Evolutionary conservation across 2,888 invertebrate genomes (phyloP).

Genomic region (Pantelozetes paolii): DNA sequence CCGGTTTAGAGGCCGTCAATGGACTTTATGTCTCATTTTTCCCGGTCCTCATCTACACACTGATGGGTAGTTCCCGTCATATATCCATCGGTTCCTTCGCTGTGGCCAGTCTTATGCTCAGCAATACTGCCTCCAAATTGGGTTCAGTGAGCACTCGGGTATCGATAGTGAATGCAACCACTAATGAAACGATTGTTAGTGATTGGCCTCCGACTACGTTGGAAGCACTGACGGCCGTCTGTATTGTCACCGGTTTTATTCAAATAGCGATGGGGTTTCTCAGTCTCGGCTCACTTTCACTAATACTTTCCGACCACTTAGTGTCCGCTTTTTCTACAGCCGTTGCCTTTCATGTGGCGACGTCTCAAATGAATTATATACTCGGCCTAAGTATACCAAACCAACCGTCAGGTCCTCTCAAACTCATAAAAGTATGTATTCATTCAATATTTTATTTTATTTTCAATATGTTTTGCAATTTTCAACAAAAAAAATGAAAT

Average conservation of each 20-base stretch:
- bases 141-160: constrained; percentile 5
- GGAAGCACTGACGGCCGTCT: constrained; percentile 38
- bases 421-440: constrained; percentile 54
- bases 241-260: constrained; percentile 38
- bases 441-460: constrained; percentile 5
- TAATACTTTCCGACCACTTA: constrained; percentile 50
- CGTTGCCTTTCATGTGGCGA: constrained; percentile 43
- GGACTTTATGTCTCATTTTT: constrained; percentile 84
- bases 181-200: background rate
- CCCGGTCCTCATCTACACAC: constrained; percentile 76
- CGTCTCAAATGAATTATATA: constrained; percentile 38
- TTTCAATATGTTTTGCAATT: background rate
- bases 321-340: constrained; percentile 46
- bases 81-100: constrained; percentile 80
- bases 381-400: constrained; percentile 47
- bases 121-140: constrained; percentile 57
- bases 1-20: constrained; percentile 56
- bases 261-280: constrained; percentile 49
- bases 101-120: constrained; percentile 83
- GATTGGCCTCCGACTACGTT: constrained; percentile 30
- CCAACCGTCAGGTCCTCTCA: constrained; percentile 53
- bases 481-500: background rate
- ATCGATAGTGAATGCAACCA: background rate
- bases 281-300: constrained; percentile 50
- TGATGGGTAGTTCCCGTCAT: constrained; percentile 83